Conservation (phyloP, 2,113 vertebrate species). For the Irena cyanogastra region DNA sequence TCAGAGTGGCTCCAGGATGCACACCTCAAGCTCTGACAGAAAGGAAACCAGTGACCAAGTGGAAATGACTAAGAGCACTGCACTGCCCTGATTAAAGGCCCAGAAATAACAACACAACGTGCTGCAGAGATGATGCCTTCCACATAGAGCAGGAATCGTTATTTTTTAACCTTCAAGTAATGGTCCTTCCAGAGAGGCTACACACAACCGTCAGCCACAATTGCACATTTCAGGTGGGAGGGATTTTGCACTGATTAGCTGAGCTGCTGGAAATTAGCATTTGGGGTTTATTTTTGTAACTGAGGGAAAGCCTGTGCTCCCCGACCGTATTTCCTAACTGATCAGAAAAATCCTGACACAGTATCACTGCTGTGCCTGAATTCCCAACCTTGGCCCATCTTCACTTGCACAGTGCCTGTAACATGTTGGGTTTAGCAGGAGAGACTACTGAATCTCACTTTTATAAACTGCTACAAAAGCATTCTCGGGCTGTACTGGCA, state of each 20-base stretch:
- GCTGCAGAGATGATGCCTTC: neutral
- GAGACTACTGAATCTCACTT: neutral
- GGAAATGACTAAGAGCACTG: conserved; percentile 47
- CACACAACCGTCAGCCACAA: neutral
- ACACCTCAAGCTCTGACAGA: neutral
- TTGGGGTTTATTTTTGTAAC: neutral
- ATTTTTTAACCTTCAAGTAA: neutral
- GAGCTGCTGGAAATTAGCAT: neutral
- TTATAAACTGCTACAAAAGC: neutral
- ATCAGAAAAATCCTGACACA: neutral
- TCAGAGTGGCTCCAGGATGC: conserved; percentile 15
- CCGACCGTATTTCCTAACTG: neutral
- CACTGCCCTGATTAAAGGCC: conserved; percentile 36
- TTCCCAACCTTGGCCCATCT: neutral
- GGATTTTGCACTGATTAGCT: neutral
- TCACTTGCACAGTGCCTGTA: neutral
- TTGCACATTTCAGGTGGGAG: neutral
- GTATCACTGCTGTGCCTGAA: neutral
- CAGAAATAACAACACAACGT: neutral
- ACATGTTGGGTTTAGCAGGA: neutral
- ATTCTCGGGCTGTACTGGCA: neutral
- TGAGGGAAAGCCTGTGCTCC: neutral
- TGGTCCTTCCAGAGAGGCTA: neutral
- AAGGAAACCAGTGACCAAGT: conserved; percentile 13
- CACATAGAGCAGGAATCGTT: neutral